Evolutionary conservation across 2,888 invertebrate species (phyloP).

Genomic region (Pollenia griseotomentosa): DNA sequence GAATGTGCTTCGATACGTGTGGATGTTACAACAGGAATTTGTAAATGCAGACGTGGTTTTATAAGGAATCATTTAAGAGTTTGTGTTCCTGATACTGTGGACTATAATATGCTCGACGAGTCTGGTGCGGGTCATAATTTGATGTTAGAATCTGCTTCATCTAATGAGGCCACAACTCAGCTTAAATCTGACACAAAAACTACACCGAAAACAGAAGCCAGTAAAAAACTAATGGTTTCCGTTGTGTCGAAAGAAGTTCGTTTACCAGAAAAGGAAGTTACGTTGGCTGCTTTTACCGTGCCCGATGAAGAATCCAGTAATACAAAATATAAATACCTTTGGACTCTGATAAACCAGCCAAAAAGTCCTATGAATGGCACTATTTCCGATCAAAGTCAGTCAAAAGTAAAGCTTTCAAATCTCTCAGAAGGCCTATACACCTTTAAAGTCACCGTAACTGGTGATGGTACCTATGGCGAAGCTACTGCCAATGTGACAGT

Average conservation of each 20-base stretch:
- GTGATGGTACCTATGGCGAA: conserved; percentile 89
- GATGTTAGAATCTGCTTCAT: conserved; percentile 69
- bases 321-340: conserved; percentile 93
- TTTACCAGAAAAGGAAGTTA: conserved; percentile 93
- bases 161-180: conserved; percentile 61
- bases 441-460: conserved; percentile 94
- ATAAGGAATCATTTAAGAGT: conserved; percentile 84
- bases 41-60: conserved; percentile 89
- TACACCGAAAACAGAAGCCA: conserved; percentile 82
- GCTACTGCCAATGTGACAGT: conserved; percentile 96
- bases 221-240: conserved; percentile 89
- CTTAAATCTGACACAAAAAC: conserved; percentile 59
- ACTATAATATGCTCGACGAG: conserved; percentile 77
- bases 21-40: conserved; percentile 88
- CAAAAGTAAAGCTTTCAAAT: conserved; percentile 92
- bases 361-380: conserved; percentile 90
- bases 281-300: conserved; percentile 91
- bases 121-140: conserved; percentile 74
- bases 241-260: conserved; percentile 91
- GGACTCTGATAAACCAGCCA: conserved; percentile 94
- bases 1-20: conserved; percentile 87
- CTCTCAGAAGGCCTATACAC: conserved; percentile 94
- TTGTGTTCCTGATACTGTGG: conserved; percentile 79
- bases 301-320: conserved; percentile 90
- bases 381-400: conserved; percentile 93